These are phyloP conservation scores for Orchesellides sinensis DNA, from an alignment of 2,888 invertebrate species.

Conservation along the genomic window DNA sequence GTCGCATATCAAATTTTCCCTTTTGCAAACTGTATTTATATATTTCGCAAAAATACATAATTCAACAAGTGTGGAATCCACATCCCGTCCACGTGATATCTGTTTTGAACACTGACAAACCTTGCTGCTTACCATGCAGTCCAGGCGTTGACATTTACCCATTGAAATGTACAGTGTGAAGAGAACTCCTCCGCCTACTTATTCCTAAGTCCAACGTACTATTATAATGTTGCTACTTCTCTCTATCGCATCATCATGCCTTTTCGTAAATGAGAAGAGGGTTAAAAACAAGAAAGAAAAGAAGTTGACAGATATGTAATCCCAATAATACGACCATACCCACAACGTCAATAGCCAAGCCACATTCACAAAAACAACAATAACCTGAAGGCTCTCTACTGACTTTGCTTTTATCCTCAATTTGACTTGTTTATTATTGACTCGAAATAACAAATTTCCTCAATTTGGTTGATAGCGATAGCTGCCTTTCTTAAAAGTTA, in stretches of 20 bases:
- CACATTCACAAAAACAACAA: background rate
- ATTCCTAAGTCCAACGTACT: no score
- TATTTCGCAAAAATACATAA: constrained; percentile 41
- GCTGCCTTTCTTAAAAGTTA: no score
- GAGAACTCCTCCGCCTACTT: background rate
- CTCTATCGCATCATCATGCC: no score
- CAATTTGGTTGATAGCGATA: no score
- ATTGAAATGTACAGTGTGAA: no score
- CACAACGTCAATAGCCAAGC: background rate
- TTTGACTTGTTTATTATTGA: no score
- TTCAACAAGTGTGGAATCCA: constrained; percentile 40
- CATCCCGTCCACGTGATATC: constrained; percentile 40
- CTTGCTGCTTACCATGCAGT: constrained; percentile 6
- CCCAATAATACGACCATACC: background rate
- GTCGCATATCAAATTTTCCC: no score
- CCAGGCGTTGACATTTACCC: constrained; percentile 12
- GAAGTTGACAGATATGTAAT: background rate
- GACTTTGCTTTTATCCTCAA: no score
- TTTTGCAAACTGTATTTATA: no score
- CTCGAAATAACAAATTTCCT: no score
- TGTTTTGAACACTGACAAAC: constrained; percentile 1
- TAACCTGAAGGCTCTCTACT: background rate
- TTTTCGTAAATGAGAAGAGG: no score
- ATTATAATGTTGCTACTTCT: no score
- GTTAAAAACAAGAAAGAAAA: background rate